These are phyloP conservation scores for Limonius californicus DNA, from an alignment of 1,140 invertebrate species.

Conservation along the genomic window DNA sequence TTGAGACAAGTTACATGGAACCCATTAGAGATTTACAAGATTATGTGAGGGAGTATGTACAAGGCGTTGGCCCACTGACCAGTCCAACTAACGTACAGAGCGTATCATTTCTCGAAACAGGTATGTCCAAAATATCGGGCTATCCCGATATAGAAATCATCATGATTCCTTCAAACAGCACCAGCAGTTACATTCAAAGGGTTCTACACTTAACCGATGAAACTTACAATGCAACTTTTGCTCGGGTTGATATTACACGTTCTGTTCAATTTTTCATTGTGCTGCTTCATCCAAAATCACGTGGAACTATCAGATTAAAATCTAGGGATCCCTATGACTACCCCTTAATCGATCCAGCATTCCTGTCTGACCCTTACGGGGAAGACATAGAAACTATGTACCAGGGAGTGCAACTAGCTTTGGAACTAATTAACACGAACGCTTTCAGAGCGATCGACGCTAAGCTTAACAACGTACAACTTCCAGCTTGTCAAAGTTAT, in stretches of 20 bases:
- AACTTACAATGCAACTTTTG: too few species aligned
- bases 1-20: background rate
- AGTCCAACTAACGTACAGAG: background rate
- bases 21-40: background rate
- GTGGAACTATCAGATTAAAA: slow-evolving; percentile 52
- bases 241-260: slow-evolving; percentile 46
- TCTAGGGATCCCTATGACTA: slow-evolving; percentile 52
- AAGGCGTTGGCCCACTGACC: background rate
- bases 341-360: slow-evolving; percentile 61
- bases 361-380: slow-evolving; percentile 47
- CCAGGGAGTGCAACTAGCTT: slow-evolving; percentile 44
- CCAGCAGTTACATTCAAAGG: background rate
- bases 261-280: slow-evolving; percentile 38
- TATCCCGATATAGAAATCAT: slow-evolving; percentile 2
- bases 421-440: slow-evolving; percentile 46
- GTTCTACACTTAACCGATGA: background rate
- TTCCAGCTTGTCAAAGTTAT: slow-evolving; percentile 24
- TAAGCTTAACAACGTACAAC: background rate
- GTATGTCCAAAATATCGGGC: background rate
- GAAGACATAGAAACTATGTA: slow-evolving; percentile 49
- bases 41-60: slow-evolving; percentile 24
- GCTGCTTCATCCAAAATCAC: slow-evolving; percentile 53
- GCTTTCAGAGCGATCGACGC: slow-evolving; percentile 37
- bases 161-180: background rate
- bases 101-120: background rate